Evolutionary conservation across 2,113 vertebrate genomes (phyloP).

Genomic region (Mellivora capensis): DNA sequence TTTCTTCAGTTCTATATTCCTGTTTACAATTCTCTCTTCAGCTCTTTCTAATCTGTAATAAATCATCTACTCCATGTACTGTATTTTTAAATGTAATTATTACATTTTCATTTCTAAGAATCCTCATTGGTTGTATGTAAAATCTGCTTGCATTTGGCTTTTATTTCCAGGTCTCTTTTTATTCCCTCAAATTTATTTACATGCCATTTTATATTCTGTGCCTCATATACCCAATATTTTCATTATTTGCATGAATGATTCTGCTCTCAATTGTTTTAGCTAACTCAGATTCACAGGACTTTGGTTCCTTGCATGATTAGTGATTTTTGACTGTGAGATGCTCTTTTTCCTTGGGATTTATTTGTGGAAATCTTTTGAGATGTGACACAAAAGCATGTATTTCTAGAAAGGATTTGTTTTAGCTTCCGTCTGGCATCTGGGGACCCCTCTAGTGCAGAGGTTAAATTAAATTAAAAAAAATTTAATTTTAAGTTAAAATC

Average conservation of each 20-base stretch:
- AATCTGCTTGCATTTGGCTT: neutral
- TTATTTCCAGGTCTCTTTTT: neutral
- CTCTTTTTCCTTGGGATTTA: neutral
- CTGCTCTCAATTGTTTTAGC: neutral
- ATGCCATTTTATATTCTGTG: neutral
- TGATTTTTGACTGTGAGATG: neutral
- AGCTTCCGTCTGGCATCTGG: neutral
- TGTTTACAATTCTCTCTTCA: neutral
- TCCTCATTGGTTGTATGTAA: neutral
- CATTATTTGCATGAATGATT: neutral
- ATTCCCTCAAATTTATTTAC: neutral
- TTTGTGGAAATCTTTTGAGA: neutral
- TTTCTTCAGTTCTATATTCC: neutral
- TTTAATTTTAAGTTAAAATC: conserved; percentile 53
- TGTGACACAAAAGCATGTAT: neutral
- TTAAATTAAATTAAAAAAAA: too few species aligned
- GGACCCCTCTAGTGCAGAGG: neutral
- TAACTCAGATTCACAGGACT: neutral
- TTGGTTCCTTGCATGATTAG: neutral
- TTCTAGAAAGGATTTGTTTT: conserved; percentile 10
- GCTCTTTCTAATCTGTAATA: neutral
- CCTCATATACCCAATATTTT: neutral
- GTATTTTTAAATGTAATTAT: neutral
- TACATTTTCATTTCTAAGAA: neutral
- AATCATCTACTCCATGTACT: neutral